Evolutionary conservation across 1,140 invertebrate genomes (phyloP).

Genomic region (Drosophila arizonae): DNA sequence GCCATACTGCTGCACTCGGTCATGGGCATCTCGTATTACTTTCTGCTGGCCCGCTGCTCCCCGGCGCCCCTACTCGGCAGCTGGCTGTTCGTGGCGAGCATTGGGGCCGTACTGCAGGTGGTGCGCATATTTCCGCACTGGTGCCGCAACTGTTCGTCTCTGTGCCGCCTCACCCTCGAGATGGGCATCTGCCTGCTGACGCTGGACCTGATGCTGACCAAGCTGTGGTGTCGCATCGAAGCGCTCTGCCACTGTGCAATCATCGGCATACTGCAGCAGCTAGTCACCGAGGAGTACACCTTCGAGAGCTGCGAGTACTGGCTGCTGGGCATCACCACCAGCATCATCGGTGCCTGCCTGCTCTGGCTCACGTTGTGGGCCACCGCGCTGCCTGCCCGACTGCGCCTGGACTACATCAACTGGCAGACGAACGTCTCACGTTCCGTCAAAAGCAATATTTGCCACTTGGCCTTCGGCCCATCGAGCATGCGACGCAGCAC

Average conservation of each 20-base stretch:
- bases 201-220: constrained; percentile 53
- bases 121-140: constrained; percentile 46
- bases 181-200: constrained; percentile 55
- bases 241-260: constrained; percentile 59
- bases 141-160: constrained; percentile 5
- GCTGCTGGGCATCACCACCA: constrained; percentile 44
- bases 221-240: constrained; percentile 64
- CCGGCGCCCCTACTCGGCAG: constrained; percentile 51
- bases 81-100: constrained; percentile 62
- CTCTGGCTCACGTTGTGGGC: constrained; percentile 60
- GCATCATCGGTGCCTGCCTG: constrained; percentile 55
- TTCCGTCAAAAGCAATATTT: constrained; percentile 2
- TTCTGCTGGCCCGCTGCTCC: constrained; percentile 32
- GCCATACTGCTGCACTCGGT: constrained; percentile 60
- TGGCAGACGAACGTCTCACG: constrained; percentile 23
- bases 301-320: constrained; percentile 56
- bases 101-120: constrained; percentile 48
- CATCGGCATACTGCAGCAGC: constrained; percentile 41
- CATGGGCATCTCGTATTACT: constrained; percentile 65
- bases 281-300: constrained; percentile 46
- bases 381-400: constrained; percentile 41
- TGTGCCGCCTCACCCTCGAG: constrained; percentile 42
- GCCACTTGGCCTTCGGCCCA: constrained; percentile 12
- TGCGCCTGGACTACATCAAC: constrained; percentile 1
- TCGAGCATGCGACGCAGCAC: not conserved